phyloP scores from a whole-genome alignment of 2,888 invertebrate genomes.

The Gerris lacustris region DNA sequence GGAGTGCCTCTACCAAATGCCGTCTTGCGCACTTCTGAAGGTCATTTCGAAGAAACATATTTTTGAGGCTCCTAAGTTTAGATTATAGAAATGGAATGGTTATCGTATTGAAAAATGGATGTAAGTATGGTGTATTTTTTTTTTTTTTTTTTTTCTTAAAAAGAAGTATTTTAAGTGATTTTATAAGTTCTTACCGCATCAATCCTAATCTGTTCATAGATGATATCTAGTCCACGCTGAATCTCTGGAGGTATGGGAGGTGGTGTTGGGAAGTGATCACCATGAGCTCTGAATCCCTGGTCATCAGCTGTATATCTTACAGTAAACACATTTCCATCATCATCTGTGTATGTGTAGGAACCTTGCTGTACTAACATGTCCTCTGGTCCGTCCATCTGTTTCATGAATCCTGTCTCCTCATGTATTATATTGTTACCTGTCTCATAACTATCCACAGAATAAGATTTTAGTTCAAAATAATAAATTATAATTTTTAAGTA shows the following conservation, averaged over 20 bases:
- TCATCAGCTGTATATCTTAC: slow-evolving; percentile 60
- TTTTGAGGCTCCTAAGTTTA: too few species aligned
- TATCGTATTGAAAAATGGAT: too few species aligned
- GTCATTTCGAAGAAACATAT: too few species aligned
- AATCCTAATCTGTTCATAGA: slow-evolving; percentile 66
- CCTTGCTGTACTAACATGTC: slow-evolving; percentile 58
- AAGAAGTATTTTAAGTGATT: too few species aligned
- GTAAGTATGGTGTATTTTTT: too few species aligned
- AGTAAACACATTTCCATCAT: slow-evolving; percentile 50
- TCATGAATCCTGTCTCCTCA: slow-evolving; percentile 57
- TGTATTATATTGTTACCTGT: slow-evolving; percentile 62
- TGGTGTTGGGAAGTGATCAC: slow-evolving; percentile 35
- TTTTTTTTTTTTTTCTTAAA: too few species aligned
- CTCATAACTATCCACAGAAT: slow-evolving; percentile 46
- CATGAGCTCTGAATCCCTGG: slow-evolving; percentile 43
- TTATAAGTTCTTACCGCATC: slow-evolving; percentile 41
- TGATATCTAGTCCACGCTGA: slow-evolving; percentile 74
- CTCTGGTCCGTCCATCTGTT: slow-evolving; percentile 44
- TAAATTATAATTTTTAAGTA: background rate
- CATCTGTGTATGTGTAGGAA: slow-evolving; percentile 55
- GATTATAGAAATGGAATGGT: too few species aligned
- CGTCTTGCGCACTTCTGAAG: too few species aligned
- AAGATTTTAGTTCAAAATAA: background rate
- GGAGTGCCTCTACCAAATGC: too few species aligned
- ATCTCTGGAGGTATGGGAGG: slow-evolving; percentile 35